Base-by-base conservation (phyloP, 2,797 vertebrate species). In the Hoplostethus mediterraneus region DNA sequence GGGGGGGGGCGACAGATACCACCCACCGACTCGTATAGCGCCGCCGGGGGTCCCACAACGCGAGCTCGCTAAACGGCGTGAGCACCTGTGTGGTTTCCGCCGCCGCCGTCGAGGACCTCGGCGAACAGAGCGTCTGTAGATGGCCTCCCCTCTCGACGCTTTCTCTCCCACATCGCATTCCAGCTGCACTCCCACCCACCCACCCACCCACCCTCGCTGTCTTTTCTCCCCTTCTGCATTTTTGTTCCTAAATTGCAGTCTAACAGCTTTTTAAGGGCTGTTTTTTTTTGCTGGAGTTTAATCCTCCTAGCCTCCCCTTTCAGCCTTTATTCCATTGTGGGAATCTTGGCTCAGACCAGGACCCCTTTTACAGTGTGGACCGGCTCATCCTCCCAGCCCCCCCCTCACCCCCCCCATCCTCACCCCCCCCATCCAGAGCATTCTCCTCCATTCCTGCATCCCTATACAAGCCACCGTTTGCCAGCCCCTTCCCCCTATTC, bases 231-330 rank as follows among this genome's bases (percentile, higher is more conserved):
- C 77, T 83, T 91, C 85, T 79, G 71, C 49, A 38, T 87, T 90
- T 52, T 92, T 87, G 83, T 92, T 84, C 90, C 85, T 90, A 94
- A 94, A 94, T 95, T 94, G 93, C 92, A 91, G 87, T 80, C 91
- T 94, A 95, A 95, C 94, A 92, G 94, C 91, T 93, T 95, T 95
- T 94, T 93, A 95, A 95, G 92, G 94, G 94, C 92, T 92, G 93
- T 94, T 93, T 93, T 92, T 93, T 94, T 93, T 93, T 93, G 88
- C 90, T 68, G 54, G 89, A 90, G 89, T 94, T 92, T 95, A 95
- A 95, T 95, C 94, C 94, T 92, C 88, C 93, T 75, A 85, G 87
- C 86, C 82, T 92, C 78, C 84, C 84, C 85, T 93, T 93, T 93
- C 91, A 93, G 88, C 84, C 88, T 91, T 93, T 92, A 87, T 92